Evolutionary conservation across 2,888 invertebrate genomes (phyloP).

Genomic region (Corythucha ciliata): DNA sequence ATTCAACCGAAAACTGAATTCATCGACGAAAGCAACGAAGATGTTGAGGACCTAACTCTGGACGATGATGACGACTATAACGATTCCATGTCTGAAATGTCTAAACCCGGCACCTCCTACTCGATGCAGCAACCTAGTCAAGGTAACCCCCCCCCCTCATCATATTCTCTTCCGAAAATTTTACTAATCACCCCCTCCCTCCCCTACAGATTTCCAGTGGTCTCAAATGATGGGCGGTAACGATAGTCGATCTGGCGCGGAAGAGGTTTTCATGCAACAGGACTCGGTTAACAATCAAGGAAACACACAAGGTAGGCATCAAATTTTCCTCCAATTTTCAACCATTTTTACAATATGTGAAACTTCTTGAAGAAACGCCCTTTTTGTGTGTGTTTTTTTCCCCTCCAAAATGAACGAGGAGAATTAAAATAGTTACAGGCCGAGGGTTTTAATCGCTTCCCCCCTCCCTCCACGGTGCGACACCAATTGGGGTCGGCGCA

Average conservation of each 20-base stretch:
- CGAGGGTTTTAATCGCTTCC: no score
- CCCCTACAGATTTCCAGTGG: conserved; percentile 69
- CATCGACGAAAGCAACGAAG: conserved; percentile 39
- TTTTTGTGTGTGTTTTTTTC: no score
- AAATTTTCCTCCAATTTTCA: neutral
- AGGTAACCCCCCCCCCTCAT: conserved; percentile 43
- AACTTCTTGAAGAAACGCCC: no score
- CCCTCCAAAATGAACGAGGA: no score
- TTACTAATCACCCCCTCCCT: conserved; percentile 11
- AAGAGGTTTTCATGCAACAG: conserved; percentile 75
- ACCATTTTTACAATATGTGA: no score
- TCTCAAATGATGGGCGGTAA: conserved; percentile 58
- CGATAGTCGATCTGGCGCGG: conserved; percentile 46
- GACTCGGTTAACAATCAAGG: conserved; percentile 67
- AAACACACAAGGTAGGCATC: conserved; percentile 82
- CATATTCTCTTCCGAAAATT: neutral
- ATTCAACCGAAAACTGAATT: conserved; percentile 68
- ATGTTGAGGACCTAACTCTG: conserved; percentile 72
- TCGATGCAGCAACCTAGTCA: conserved; percentile 49
- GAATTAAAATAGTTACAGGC: no score
- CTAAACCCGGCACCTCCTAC: conserved; percentile 56
- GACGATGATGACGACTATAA: conserved; percentile 57
- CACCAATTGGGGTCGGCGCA: no score
- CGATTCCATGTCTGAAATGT: conserved; percentile 56
- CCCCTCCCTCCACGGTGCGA: no score